phyloP scores from a whole-genome alignment of 2,888 invertebrate species.

The Tuta absoluta region DNA sequence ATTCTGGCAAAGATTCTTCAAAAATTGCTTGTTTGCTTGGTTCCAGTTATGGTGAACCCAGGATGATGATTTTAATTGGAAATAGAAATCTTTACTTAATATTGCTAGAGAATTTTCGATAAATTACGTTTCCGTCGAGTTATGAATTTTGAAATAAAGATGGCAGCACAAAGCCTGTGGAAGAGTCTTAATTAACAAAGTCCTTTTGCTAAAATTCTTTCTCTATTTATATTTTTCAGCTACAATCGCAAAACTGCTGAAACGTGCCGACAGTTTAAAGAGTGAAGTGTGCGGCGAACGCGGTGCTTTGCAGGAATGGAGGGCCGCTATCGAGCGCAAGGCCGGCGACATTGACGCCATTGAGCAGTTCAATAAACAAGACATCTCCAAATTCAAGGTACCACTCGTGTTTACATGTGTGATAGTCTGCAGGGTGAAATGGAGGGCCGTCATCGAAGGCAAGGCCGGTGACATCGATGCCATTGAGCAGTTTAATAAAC shows the following conservation, averaged over 20 bases:
- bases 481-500: constrained; percentile 86
- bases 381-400: constrained; percentile 84
- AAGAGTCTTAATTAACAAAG: neutral
- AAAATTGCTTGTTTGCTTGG: too few species aligned
- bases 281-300: constrained; percentile 85
- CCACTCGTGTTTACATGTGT: neutral
- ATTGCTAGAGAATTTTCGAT: too few species aligned
- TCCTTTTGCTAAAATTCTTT: neutral
- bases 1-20: too few species aligned
- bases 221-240: constrained; percentile 47
- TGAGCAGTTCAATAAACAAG: constrained; percentile 86
- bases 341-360: constrained; percentile 87
- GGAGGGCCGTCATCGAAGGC: constrained; percentile 86
- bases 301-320: constrained; percentile 86
- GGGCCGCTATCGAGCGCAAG: constrained; percentile 84
- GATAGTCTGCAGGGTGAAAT: constrained; percentile 73
- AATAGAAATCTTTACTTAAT: too few species aligned
- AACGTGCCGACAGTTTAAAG: constrained; percentile 84
- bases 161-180: too few species aligned
- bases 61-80: too few species aligned
- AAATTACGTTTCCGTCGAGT: too few species aligned
- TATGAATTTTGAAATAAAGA: too few species aligned
- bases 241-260: constrained; percentile 77
- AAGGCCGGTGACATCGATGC: constrained; percentile 85
- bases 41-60: too few species aligned